phyloP scores from a whole-genome alignment of 2,113 vertebrate genomes.

The Platycercus adscitus region DNA sequence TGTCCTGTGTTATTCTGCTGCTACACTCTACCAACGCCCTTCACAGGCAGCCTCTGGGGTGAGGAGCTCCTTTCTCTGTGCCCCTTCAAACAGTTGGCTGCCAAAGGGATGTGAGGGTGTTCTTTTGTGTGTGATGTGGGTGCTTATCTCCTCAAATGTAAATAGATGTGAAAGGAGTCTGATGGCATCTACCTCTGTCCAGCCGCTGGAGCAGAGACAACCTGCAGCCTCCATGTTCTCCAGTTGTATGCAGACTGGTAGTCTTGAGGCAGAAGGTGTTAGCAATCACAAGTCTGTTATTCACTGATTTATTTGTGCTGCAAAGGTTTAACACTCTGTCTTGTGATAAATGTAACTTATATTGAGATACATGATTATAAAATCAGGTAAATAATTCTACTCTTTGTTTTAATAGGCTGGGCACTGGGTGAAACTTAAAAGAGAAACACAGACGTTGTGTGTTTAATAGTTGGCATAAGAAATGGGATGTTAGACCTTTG shows the following conservation, averaged over 20 bases:
- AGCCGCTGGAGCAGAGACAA: background rate
- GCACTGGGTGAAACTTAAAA: background rate
- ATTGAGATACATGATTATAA: background rate
- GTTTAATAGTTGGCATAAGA: background rate
- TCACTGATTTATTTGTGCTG: background rate
- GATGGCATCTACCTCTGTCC: background rate
- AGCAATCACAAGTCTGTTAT: background rate
- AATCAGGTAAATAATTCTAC: background rate
- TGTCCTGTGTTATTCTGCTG: background rate
- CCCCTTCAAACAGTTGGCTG: background rate
- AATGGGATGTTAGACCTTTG: background rate
- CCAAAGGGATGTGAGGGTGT: background rate
- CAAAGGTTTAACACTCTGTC: background rate
- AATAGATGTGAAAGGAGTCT: background rate
- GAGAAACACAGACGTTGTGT: background rate
- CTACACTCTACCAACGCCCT: background rate
- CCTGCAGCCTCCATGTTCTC: background rate
- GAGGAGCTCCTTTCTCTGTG: background rate
- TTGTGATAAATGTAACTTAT: background rate
- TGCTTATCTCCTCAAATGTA: slow-evolving; percentile 10
- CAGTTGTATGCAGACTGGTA: background rate
- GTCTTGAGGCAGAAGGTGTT: background rate
- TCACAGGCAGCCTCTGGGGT: background rate
- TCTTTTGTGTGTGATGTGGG: background rate
- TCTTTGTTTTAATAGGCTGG: background rate